Base-by-base conservation (phyloP, 2,888 invertebrate species). In the Chromoteleia sp. region DNA sequence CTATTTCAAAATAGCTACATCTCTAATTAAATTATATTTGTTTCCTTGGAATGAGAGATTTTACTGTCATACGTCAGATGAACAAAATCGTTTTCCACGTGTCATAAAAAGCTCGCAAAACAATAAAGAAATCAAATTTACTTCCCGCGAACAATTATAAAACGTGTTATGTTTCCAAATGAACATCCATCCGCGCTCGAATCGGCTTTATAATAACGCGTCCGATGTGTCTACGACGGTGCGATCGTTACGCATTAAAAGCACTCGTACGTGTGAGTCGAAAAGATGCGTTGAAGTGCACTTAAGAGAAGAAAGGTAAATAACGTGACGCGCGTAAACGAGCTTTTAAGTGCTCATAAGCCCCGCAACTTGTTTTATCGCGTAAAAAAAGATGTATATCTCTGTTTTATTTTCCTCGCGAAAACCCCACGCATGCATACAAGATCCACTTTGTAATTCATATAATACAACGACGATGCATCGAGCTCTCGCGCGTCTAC, bases 261-360 rank as follows among this genome's bases (percentile, higher is more conserved):
- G 54, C 65, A 56, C 19, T 74, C 30, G 14, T 52, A 73, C 36
- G 54, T 58, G 56, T 30, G 50, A 50, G 48, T 52, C 36, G 39
- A 75, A 56, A 75, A 65, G 74, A 65, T 65, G 56, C 65, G 48
- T 65, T 56, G 65, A 58, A 48, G 48, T 41, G 48, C 15, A 50
- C 48, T 58, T 67, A 58, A 67, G 30, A 56, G 65, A 75, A 75
- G 75, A 75, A 75, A 75, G 48, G 75, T 65, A 75, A 75, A 75
- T 67, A 75, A 75, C 65, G 58, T 30, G 56, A 75, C 65, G 65
- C 39, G 48, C 74, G 75, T 75, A 65, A 75, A 75, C 75, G 65
- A 75, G 65, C 65, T 65, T 75, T 75, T 67, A 75, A 75, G 65
- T 67, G 75, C 58, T 65, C 65, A 75, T 75, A 75, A 75, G 65